Conservation (phyloP, 2,797 vertebrate genomes). For the Fistularia commersonii region DNA sequence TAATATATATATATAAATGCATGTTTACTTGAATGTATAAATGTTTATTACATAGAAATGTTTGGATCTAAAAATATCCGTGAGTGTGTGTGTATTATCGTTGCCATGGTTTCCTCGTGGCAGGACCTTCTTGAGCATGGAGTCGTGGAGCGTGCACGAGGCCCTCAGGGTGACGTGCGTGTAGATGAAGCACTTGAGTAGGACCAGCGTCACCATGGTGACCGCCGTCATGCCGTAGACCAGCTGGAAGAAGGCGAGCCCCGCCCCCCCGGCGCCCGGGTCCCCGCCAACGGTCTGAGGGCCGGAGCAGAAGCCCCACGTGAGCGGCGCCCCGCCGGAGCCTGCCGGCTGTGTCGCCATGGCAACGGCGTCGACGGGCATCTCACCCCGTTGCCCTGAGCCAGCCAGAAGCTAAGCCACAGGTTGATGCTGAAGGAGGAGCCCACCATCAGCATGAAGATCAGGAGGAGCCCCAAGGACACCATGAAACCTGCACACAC, state of each 20-base stretch:
- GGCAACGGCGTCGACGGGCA: no score
- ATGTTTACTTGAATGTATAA: no score
- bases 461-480: constrained; percentile 42
- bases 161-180: constrained; percentile 70
- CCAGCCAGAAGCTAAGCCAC: constrained; percentile 82
- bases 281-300: neutral
- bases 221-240: constrained; percentile 61
- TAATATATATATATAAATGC: no score
- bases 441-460: constrained; percentile 70
- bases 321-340: neutral
- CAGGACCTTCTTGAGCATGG: constrained; percentile 75
- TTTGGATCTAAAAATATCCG: no score
- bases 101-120: no score
- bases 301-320: neutral
- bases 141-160: constrained; percentile 71
- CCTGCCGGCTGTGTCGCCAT: neutral
- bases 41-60: no score
- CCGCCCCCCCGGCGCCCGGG: constrained; percentile 43
- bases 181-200: constrained; percentile 68
- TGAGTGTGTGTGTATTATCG: no score
- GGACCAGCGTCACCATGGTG: constrained; percentile 46
- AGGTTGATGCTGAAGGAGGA: constrained; percentile 75
- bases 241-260: constrained; percentile 67
- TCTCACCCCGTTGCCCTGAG: constrained; percentile 74
- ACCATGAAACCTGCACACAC: constrained; percentile 71